phyloP scores from a whole-genome alignment of 2,888 invertebrate species.

The Tolmerus cingulatus region DNA sequence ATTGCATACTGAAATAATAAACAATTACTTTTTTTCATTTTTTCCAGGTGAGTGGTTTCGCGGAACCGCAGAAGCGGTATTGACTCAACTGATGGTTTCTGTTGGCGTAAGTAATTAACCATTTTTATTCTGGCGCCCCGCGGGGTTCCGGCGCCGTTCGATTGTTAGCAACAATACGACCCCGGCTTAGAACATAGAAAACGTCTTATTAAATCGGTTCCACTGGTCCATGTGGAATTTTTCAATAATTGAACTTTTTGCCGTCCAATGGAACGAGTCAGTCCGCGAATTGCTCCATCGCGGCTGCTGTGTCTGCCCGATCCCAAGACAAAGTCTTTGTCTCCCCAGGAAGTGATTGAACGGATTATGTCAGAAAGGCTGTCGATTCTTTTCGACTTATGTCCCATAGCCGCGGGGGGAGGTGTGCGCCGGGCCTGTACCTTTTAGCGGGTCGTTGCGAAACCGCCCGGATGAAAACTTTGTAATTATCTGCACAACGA shows the following conservation, averaged over 20 bases:
- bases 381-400: background rate
- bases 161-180: background rate
- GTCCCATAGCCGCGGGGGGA: background rate
- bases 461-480: background rate
- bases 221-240: background rate
- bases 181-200: background rate
- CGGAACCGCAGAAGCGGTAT: background rate
- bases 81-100: conserved; percentile 4
- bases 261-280: background rate
- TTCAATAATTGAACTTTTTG: background rate
- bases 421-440: background rate
- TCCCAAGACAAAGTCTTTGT: background rate
- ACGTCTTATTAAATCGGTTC: background rate
- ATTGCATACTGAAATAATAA: background rate
- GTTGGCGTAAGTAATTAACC: conserved; percentile 4
- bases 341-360: background rate
- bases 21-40: background rate
- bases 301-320: background rate
- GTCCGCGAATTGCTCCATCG: background rate
- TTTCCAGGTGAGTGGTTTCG: conserved; percentile 4
- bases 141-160: background rate
- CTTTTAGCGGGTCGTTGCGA: background rate
- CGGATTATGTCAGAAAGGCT: background rate
- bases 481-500: background rate
- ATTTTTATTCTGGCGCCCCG: background rate